phyloP scores from a whole-genome alignment of 2,113 vertebrate genomes.

The Orthonyx spaldingii region DNA sequence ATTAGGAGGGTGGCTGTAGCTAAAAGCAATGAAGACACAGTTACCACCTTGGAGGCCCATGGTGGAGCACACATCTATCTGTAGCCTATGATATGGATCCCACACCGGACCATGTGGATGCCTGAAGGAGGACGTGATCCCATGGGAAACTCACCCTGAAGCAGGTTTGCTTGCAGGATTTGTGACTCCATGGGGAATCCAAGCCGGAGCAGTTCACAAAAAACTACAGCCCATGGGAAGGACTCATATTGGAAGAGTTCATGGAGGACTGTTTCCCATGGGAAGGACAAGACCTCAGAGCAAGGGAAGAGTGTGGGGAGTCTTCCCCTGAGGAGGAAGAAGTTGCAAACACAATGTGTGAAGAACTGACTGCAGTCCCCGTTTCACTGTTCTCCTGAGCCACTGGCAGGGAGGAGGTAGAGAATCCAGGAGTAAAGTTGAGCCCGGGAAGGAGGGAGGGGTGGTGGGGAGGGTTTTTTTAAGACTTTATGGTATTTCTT shows the following conservation, averaged over 20 bases:
- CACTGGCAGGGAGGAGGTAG: neutral
- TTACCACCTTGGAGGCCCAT: neutral
- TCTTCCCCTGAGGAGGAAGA: neutral
- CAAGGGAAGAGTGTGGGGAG: neutral
- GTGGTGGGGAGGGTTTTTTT: accelerated
- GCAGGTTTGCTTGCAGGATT: neutral
- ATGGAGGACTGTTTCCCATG: neutral
- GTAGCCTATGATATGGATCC: neutral
- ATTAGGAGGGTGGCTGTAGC: neutral
- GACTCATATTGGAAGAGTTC: neutral
- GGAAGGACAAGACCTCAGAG: neutral
- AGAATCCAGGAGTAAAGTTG: neutral
- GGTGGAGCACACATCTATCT: neutral
- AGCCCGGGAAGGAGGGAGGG: accelerated
- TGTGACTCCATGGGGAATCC: neutral
- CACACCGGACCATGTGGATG: neutral
- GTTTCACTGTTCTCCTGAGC: neutral
- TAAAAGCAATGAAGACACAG: neutral
- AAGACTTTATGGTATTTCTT: neutral
- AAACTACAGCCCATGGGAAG: neutral
- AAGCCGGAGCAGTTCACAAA: neutral
- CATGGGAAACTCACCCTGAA: neutral
- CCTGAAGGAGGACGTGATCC: neutral
- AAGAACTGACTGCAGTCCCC: neutral
- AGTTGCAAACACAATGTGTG: neutral